A percentile compares a stretch with the other conserved stretches of the same genome.
These are phyloP conservation scores for Calcarius ornatus DNA, from an alignment of 2,113 vertebrate species.

Conservation along the genomic window DNA sequence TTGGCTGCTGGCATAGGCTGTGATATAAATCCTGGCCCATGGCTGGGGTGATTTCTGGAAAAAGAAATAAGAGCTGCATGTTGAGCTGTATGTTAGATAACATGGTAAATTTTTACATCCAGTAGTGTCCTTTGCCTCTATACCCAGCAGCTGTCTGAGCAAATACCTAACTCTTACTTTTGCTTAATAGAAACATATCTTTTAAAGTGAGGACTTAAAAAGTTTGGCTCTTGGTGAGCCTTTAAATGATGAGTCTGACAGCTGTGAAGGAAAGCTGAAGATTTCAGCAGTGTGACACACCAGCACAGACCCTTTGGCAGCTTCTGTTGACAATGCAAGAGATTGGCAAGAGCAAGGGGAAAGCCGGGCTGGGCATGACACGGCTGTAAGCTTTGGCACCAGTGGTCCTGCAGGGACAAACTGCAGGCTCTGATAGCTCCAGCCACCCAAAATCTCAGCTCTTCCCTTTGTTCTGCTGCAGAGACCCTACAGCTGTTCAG, in stretches of 20 bases:
- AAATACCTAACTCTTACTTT: neutral
- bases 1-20: neutral
- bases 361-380: neutral
- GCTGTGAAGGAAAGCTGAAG: neutral
- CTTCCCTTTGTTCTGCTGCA: neutral
- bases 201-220: neutral
- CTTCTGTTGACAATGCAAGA: neutral
- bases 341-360: rapidly evolving
- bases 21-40: neutral
- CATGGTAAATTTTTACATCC: neutral
- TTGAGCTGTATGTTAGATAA: neutral
- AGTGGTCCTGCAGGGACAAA: neutral
- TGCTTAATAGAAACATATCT: neutral
- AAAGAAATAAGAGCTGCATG: neutral
- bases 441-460: neutral
- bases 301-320: neutral
- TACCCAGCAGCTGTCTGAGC: neutral
- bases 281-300: neutral
- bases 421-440: neutral
- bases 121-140: neutral
- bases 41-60: neutral
- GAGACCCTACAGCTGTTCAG: neutral
- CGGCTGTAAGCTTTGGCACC: neutral
- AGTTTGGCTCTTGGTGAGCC: neutral
- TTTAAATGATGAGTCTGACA: neutral